Percentiles rank a stretch among this genome's conserved stretches.
These are phyloP conservation scores for Zygaena filipendulae DNA, from an alignment of 2,888 invertebrate species.

Conservation along the genomic window DNA sequence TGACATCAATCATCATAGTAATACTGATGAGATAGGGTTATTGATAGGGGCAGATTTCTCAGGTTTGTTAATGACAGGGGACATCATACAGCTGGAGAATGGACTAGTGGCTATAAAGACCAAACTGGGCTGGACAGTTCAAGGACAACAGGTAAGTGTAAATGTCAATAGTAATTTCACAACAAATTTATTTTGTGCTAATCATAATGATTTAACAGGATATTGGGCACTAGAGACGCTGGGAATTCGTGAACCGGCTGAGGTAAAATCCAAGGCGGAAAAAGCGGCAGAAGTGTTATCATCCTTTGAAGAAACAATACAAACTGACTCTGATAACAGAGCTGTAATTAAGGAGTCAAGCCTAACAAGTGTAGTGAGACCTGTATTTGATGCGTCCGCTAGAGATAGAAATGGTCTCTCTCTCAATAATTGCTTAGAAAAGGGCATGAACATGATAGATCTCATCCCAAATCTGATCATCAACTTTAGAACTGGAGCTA, in stretches of 20 bases:
- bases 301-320: constrained; percentile 1
- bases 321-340: neutral
- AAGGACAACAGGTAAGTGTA: constrained; percentile 3
- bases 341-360: constrained; percentile 1
- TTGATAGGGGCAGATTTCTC: constrained; percentile 2
- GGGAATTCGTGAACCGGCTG: constrained; percentile 6
- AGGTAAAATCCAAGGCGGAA: constrained; percentile 3
- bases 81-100: constrained; percentile 1
- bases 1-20: neutral
- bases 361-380: neutral
- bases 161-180: neutral
- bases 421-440: neutral
- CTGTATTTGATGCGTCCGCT: constrained; percentile 1
- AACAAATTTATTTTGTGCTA: neutral
- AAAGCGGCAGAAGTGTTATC: constrained; percentile 2
- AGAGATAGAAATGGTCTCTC: neutral
- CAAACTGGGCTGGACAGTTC: constrained; percentile 5
- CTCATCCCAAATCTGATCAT: neutral
- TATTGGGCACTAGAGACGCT: constrained; percentile 7
- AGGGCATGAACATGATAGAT: neutral
- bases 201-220: constrained; percentile 1
- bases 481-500: neutral
- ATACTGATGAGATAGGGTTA: constrained; percentile 1
- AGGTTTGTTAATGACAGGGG: neutral
- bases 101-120: constrained; percentile 6